A percentile compares a stretch with the other conserved stretches of the same genome.
These are phyloP conservation scores for Fulmarus glacialis DNA, from an alignment of 2,113 vertebrate genomes.

Conservation along the genomic window DNA sequence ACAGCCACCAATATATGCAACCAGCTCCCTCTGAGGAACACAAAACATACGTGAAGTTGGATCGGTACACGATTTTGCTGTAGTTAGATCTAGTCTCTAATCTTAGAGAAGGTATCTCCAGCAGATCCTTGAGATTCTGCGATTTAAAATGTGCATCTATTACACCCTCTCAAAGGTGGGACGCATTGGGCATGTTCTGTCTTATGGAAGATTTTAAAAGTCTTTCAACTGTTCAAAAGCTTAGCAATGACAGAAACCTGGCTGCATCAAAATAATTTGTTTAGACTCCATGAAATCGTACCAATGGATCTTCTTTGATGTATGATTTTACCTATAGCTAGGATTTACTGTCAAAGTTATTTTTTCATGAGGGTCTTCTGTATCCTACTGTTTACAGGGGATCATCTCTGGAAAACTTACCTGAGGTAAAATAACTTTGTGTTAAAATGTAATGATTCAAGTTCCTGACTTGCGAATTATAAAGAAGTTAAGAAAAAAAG, in stretches of 20 bases:
- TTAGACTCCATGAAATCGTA: background rate
- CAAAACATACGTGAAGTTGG: background rate
- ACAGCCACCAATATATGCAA: fast-evolving
- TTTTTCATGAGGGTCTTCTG: background rate
- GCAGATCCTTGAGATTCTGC: background rate
- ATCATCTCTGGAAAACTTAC: background rate
- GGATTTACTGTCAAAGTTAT: background rate
- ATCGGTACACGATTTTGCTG: background rate
- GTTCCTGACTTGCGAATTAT: background rate
- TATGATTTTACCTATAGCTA: background rate
- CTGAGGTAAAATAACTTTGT: background rate
- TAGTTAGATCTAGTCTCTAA: background rate
- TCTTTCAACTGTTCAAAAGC: background rate
- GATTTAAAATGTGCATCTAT: background rate
- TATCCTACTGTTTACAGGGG: background rate
- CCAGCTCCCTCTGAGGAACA: background rate
- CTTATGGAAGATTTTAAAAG: background rate
- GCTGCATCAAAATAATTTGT: background rate
- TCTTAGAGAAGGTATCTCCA: background rate
- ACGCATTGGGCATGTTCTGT: background rate
- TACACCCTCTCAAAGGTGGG: background rate
- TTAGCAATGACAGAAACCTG: background rate
- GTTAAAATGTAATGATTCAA: background rate
- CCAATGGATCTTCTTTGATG: background rate
- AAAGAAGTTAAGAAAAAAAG: background rate